These are phyloP conservation scores for Gorilla gorilla DNA, from an alignment of 2,113 vertebrate species.

Conservation along the genomic window DNA sequence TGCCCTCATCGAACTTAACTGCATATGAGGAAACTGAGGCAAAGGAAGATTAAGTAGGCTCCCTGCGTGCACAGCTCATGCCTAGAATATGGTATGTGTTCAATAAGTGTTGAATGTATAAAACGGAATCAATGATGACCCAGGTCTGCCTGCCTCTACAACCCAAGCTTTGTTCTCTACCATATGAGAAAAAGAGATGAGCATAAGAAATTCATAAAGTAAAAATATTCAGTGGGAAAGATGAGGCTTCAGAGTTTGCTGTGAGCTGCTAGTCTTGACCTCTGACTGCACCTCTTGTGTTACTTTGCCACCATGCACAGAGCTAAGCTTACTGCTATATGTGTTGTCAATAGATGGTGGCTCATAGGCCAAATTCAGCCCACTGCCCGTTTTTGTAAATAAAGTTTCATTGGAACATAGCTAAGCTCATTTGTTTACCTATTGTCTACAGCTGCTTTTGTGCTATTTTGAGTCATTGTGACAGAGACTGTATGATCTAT, in stretches of 20 bases:
- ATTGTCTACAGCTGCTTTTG: not conserved
- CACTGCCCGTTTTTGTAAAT: not conserved
- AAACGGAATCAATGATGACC: not conserved
- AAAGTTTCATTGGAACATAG: not conserved
- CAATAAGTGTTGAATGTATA: not conserved
- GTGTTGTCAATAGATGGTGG: not conserved
- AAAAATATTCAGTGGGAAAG: not conserved
- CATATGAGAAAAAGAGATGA: not conserved
- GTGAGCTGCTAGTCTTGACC: not conserved
- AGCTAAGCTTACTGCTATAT: not conserved
- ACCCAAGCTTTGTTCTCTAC: not conserved
- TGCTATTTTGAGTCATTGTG: not conserved
- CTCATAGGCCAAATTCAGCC: not conserved
- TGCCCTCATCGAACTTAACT: not conserved
- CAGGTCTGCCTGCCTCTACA: not conserved
- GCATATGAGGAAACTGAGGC: not conserved
- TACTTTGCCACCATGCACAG: not conserved
- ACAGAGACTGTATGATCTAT: not conserved
- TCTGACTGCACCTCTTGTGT: not conserved
- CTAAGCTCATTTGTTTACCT: not conserved
- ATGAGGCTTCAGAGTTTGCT: not conserved
- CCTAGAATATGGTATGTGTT: not conserved
- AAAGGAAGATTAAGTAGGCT: not conserved
- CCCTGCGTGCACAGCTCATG: rapidly evolving
- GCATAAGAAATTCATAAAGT: not conserved